These are phyloP conservation scores for Colossoma macropomum DNA, from an alignment of 2,113 vertebrate species.

Conservation along the genomic window DNA sequence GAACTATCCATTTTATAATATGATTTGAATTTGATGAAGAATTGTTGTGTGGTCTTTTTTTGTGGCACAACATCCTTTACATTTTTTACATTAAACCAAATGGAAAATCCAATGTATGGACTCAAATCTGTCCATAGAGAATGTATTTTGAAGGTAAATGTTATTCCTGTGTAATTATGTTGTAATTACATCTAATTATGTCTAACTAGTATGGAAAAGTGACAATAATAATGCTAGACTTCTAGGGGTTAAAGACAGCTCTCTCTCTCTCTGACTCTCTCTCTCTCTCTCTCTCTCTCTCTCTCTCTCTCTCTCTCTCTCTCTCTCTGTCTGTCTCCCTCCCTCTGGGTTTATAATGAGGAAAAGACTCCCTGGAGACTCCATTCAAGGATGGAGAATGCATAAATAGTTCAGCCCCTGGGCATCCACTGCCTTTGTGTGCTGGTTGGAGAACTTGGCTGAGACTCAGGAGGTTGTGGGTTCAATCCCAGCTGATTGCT, in stretches of 20 bases:
- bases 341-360: background rate
- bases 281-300: background rate
- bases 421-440: background rate
- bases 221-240: too few relatives aligned
- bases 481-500: background rate
- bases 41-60: too few relatives aligned
- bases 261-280: background rate
- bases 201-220: too few relatives aligned
- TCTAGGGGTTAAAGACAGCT: constrained; percentile 3
- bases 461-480: background rate
- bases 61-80: too few relatives aligned
- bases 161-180: too few relatives aligned
- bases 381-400: background rate
- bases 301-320: background rate
- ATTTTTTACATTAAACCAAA: too few relatives aligned
- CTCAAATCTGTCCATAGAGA: too few relatives aligned
- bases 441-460: background rate
- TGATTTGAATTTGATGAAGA: too few relatives aligned
- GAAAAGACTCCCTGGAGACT: background rate
- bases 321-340: background rate
- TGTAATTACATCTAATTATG: too few relatives aligned
- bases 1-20: too few relatives aligned
- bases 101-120: too few relatives aligned
- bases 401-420: background rate
- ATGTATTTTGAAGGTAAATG: too few relatives aligned